phyloP scores from a whole-genome alignment of 2,797 vertebrate genomes.

The Morus bassanus region DNA sequence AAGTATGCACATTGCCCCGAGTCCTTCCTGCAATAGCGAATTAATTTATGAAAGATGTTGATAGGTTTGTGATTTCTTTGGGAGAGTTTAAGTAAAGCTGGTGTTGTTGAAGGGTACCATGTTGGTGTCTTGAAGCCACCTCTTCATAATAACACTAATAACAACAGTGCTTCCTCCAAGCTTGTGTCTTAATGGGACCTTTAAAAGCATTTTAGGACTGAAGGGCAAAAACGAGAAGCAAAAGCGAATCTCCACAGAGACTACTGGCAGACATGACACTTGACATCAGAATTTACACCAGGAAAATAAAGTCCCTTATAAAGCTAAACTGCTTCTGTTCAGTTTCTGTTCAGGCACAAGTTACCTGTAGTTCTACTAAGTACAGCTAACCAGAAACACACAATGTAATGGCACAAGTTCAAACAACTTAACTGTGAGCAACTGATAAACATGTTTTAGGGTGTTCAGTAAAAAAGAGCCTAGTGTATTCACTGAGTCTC shows the following conservation, averaged over 20 bases:
- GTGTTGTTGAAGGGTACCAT: background rate
- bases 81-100: background rate
- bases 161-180: background rate
- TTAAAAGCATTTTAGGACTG: background rate
- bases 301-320: background rate
- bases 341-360: background rate
- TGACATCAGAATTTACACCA: background rate
- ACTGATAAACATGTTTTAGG: background rate
- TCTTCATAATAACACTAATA: background rate
- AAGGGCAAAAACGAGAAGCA: background rate
- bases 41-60: background rate
- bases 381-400: background rate
- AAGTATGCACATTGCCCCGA: background rate
- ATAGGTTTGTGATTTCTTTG: background rate
- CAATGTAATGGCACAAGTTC: background rate
- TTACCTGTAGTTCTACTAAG: background rate
- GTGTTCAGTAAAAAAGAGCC: background rate
- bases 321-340: background rate
- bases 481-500: background rate
- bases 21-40: background rate
- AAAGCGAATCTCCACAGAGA: background rate
- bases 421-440: background rate
- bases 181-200: background rate
- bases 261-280: background rate
- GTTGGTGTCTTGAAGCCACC: background rate